Evolutionary conservation across 2,888 invertebrate species (phyloP).

Genomic region (Megaustenia siamemsis): DNA sequence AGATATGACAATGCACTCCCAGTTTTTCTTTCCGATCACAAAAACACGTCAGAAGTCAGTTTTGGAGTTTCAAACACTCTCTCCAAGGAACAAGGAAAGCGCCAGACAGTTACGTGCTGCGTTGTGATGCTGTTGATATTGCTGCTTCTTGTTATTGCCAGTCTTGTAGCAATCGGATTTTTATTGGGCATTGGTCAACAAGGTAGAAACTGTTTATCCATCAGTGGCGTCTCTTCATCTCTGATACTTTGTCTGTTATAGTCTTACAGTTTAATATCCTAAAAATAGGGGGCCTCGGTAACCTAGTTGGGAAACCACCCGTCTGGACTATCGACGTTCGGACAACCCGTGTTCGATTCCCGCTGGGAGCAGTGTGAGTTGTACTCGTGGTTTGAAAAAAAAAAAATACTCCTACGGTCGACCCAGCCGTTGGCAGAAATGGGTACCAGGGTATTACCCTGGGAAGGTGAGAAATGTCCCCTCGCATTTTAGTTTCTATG

Average conservation of each 20-base stretch:
- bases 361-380: too few relatives aligned
- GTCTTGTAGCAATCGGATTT: constrained; percentile 6
- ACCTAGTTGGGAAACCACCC: too few relatives aligned
- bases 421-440: too few relatives aligned
- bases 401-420: too few relatives aligned
- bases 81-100: not conserved
- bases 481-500: too few relatives aligned
- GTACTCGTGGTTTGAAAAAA: too few relatives aligned
- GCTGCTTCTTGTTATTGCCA: constrained; percentile 7
- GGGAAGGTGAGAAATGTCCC: too few relatives aligned
- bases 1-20: not conserved
- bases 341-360: too few relatives aligned
- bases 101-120: not conserved
- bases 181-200: not conserved
- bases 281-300: too few relatives aligned
- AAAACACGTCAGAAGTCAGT: not conserved
- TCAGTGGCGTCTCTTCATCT: not conserved
- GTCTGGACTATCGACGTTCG: too few relatives aligned
- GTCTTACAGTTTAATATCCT: not conserved
- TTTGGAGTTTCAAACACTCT: not conserved
- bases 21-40: too few relatives aligned
- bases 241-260: not conserved
- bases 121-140: not conserved
- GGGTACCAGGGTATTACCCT: too few relatives aligned
- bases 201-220: not conserved